Evolutionary conservation across 2,888 invertebrate genomes (phyloP), one percentile per base, ranked within the genome.

Genomic region (Blomia tropicalis): DNA sequence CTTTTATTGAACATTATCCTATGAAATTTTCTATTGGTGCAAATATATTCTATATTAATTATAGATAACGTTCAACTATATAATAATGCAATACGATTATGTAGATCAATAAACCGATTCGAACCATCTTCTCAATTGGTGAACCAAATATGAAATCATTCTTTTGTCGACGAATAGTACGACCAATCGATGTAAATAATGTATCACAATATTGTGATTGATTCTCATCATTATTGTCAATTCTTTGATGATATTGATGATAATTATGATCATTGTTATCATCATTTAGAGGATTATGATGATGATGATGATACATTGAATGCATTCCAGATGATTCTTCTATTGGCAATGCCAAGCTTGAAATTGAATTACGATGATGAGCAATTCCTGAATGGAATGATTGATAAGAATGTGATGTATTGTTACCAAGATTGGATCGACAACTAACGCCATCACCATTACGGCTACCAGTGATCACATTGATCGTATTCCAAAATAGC

Each of bases 151-250:
- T 27, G 25, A 56, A 29, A 4, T 19, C 23, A 56, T 56, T 56
- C 29, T 56, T 56, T 30, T 56, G 56, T 17, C 56, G 56, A 19
- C 56, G 56, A 19, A 56, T 2, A 27, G n/a, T 19, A 3, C 56
- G 56, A 14, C 14, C 51, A 27, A 47, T 27, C 22, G 51, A 25
- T 11, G 7, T n/a, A 22, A 47, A 27, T 11, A 47, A n/a, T n/a
- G 51, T 14, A 11, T 19, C 51, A 47, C 23, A 14, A 7, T 7
- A 7, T 22, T 22, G 7, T 7, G 7, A 7, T 14, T 22, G 7
- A 19, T 7, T 7, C 23, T 27, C 51, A 7, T 11, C 14, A n/a
- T n/a, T n/a, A n/a, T n/a, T n/a, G 2, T 7, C 2, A n/a, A n/a
- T n/a, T n/a, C n/a, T n/a, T n/a, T n/a, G n/a, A n/a, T n/a, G 41